Conservation (phyloP, 2,797 vertebrate genomes). For the Tapera naevia region DNA sequence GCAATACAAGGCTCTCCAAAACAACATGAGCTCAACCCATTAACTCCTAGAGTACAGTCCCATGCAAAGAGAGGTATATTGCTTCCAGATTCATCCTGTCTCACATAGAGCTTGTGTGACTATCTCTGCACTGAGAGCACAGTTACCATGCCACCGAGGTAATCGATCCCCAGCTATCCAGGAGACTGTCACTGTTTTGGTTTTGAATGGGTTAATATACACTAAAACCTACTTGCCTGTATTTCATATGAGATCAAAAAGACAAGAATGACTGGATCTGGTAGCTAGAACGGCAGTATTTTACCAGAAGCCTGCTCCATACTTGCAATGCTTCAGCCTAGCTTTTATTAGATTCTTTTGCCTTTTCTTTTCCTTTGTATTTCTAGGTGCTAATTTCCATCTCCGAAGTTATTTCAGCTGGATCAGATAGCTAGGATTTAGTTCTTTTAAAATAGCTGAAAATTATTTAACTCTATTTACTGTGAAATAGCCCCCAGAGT, state of each 20-base stretch:
- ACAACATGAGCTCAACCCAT: neutral
- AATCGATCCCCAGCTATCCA: neutral
- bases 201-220: neutral
- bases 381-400: slow-evolving; percentile 13
- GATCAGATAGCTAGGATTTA: slow-evolving; percentile 13
- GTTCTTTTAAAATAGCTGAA: slow-evolving; percentile 2
- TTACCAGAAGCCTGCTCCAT: neutral
- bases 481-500: neutral
- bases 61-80: neutral
- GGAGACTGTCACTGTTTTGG: neutral
- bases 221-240: neutral
- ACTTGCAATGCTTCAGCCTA: neutral
- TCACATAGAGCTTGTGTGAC: neutral
- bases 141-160: neutral
- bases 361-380: neutral
- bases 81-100: neutral
- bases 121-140: neutral
- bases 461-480: slow-evolving; percentile 1
- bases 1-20: neutral
- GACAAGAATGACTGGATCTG: neutral
- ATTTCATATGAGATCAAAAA: neutral
- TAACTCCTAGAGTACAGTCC: neutral
- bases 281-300: neutral
- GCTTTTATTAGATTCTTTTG: neutral
- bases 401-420: slow-evolving; percentile 8